Evolutionary conservation across 2,113 vertebrate genomes (phyloP), one percentile per base, ranked within the genome.

Genomic region (Morone chrysops): DNA sequence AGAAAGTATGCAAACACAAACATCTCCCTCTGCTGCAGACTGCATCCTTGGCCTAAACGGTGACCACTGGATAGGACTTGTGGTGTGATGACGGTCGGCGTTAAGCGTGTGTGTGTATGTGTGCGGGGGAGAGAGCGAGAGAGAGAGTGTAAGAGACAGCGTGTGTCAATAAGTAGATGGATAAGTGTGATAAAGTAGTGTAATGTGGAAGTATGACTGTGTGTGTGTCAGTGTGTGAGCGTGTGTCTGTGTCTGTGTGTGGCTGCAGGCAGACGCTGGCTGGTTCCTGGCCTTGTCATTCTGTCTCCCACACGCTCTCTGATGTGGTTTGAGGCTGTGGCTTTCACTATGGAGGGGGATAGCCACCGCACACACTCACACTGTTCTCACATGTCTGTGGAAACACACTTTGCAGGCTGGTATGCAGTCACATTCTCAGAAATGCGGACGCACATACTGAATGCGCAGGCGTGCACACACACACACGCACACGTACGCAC

Each of bases 311-410:
- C 92, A 93, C 83, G 20, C 75, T 73, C 86, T 94, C 88, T 90
- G 90, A 91, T 92, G 91, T 93, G 90, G 92, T 93, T 80, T 81
- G 87, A 83, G 90, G 90, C 90, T 93, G 90, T 8, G 91, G 91
- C 91, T 94, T 91, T 91, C 92, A 87, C 92, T 93, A 83, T 86
- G 86, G 85, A 73, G 92, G 86, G 89, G 87, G 82, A 81, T 70
- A 78, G 86, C 90, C 88, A 72, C 91, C 85, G 80, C 91, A 90
- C 92, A 92, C 92, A 92, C 91, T 92, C 92, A 85, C 87, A 80
- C 91, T 93, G 92, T 91, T 93, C 90, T 93, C 93, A 92, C 92
- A 92, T 93, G 91, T 94, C 92, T 94, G 88, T 91, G 92, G 90
- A 92, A 92, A 94, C 89, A 92, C 93, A 93, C 93, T 92, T 85